Evolutionary conservation across 92 coral and sea anemone genomes (phyloP).

Genomic region (Siderastrea siderea): DNA sequence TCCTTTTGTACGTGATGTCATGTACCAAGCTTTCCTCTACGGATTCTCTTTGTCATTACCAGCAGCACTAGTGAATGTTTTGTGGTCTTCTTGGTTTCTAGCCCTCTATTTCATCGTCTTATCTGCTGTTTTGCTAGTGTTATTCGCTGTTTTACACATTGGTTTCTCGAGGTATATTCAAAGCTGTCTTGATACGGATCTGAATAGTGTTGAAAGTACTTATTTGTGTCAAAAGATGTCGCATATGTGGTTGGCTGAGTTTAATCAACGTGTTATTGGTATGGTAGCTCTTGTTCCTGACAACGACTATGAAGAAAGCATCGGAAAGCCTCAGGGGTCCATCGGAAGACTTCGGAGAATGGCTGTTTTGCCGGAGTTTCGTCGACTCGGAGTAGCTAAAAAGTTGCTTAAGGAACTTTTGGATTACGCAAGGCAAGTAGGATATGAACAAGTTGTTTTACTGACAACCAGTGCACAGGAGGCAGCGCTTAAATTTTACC

Average conservation of each 20-base stretch:
- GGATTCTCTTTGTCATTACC: constrained; percentile 11
- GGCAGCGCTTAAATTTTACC: constrained; percentile 46
- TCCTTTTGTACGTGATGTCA: constrained; percentile 44
- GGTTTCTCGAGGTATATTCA: constrained; percentile 50
- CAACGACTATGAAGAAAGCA: neutral
- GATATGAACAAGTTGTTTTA: constrained; percentile 18
- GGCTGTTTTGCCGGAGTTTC: constrained; percentile 53
- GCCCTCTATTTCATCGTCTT: neutral
- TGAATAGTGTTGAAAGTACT: neutral
- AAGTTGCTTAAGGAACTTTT: constrained; percentile 19
- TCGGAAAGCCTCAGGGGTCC: constrained; percentile 17
- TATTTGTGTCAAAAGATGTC: constrained; percentile 20
- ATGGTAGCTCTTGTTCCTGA: constrained; percentile 55
- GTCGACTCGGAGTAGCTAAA: constrained; percentile 46
- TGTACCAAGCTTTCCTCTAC: constrained; percentile 18
- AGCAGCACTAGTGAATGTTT: neutral
- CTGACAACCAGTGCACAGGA: constrained; percentile 54
- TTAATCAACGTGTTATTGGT: constrained; percentile 6
- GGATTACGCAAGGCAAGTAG: constrained; percentile 11
- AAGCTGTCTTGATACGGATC: constrained; percentile 23
- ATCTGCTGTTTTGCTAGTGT: neutral
- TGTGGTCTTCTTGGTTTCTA: constrained; percentile 9
- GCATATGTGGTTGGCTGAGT: constrained; percentile 56
- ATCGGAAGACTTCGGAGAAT: constrained; percentile 53
- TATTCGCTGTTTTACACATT: constrained; percentile 21